Evolutionary conservation across 2,113 vertebrate genomes (phyloP).

Genomic region (Apteryx owenii): DNA sequence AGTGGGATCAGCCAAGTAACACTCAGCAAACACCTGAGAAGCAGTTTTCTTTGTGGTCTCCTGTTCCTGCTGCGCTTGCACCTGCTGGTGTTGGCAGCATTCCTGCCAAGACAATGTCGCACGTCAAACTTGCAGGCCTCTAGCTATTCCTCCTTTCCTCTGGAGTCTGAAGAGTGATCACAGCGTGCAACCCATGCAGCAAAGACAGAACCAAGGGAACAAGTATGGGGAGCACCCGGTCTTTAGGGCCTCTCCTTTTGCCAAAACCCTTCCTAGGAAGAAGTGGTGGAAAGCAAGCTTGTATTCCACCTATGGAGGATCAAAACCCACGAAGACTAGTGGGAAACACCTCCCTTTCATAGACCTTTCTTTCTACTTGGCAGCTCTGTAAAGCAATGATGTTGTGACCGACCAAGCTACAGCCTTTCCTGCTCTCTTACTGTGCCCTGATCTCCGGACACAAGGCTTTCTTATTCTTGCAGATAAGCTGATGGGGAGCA

Average conservation of each 20-base stretch:
- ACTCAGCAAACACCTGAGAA: constrained; percentile 82
- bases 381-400: not conserved
- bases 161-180: not conserved
- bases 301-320: not conserved
- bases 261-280: not conserved
- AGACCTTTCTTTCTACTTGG: not conserved
- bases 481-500: not conserved
- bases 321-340: not conserved
- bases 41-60: constrained; percentile 88
- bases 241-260: not conserved
- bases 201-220: not conserved
- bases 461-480: not conserved
- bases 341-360: not conserved
- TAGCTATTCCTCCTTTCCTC: not conserved
- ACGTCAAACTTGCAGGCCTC: not conserved
- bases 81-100: constrained; percentile 83
- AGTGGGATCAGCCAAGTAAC: constrained; percentile 86
- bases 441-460: not conserved
- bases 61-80: constrained; percentile 77
- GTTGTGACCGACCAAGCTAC: not conserved
- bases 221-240: not conserved
- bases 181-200: not conserved
- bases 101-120: constrained; percentile 72
- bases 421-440: not conserved
- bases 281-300: not conserved